Percentiles rank a stretch among this genome's conserved stretches.
Evolutionary conservation across 2,888 invertebrate species (phyloP).

Genomic region (Thera obeliscata): DNA sequence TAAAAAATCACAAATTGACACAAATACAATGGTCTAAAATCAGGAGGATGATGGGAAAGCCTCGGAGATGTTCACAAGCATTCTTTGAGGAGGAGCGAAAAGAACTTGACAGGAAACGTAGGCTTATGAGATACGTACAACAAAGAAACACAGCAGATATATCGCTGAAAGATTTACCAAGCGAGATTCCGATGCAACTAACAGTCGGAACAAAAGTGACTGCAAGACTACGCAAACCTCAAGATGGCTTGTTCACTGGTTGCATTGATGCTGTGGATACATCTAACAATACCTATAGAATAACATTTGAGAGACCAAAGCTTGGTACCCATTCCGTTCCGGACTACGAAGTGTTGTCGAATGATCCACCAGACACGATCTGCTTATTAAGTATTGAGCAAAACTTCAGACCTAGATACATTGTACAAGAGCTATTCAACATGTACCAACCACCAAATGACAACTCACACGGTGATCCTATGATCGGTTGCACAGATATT

Average conservation of each 20-base stretch:
- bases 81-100: conserved; percentile 98
- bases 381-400: conserved; percentile 92
- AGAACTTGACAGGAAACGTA: conserved; percentile 94
- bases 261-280: conserved; percentile 98
- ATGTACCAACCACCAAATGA: conserved; percentile 63
- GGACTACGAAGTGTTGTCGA: conserved; percentile 97
- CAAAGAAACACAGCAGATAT: conserved; percentile 94
- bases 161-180: conserved; percentile 94
- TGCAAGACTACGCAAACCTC: conserved; percentile 94
- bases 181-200: conserved; percentile 96
- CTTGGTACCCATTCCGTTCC: conserved; percentile 98
- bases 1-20: conserved; percentile 92
- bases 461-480: conserved; percentile 87
- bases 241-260: conserved; percentile 97
- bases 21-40: conserved; percentile 98
- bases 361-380: conserved; percentile 96
- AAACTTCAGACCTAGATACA: conserved; percentile 89
- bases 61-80: conserved; percentile 95
- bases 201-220: conserved; percentile 98
- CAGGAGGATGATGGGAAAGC: conserved; percentile 98
- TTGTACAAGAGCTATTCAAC: conserved; percentile 83
- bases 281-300: conserved; percentile 96
- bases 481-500: conserved; percentile 85
- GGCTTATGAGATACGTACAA: conserved; percentile 96
- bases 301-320: conserved; percentile 96